phyloP scores from a whole-genome alignment of 2,797 vertebrate species.

The Periparus ater region DNA sequence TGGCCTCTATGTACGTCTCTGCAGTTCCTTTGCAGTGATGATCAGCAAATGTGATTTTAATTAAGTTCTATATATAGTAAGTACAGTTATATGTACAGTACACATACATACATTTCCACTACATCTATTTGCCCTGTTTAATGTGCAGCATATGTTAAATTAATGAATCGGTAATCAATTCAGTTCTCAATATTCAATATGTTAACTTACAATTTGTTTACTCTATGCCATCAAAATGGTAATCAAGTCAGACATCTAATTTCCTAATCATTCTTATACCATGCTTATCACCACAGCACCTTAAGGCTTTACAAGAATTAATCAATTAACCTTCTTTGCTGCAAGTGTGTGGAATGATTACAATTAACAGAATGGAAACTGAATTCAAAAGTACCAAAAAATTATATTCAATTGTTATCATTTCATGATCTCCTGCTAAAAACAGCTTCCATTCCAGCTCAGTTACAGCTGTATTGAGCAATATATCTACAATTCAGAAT shows the following conservation, averaged over 20 bases:
- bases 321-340: background rate
- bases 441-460: background rate
- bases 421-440: background rate
- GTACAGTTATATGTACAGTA: background rate
- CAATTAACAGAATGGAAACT: background rate
- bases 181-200: background rate
- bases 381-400: background rate
- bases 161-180: background rate
- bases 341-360: background rate
- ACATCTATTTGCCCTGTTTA: background rate
- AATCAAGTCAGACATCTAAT: background rate
- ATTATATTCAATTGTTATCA: background rate
- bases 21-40: background rate
- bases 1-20: background rate
- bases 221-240: background rate
- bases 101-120: background rate
- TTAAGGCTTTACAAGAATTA: background rate
- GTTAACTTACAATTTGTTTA: background rate
- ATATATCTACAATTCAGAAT: background rate
- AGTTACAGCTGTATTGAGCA: background rate
- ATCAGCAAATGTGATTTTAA: background rate
- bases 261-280: background rate
- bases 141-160: background rate
- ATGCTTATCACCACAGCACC: background rate
- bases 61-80: background rate